Evolutionary conservation across 2,797 vertebrate genomes (phyloP), one percentile per base, ranked within the genome.

Genomic region (Prunella strophiata): DNA sequence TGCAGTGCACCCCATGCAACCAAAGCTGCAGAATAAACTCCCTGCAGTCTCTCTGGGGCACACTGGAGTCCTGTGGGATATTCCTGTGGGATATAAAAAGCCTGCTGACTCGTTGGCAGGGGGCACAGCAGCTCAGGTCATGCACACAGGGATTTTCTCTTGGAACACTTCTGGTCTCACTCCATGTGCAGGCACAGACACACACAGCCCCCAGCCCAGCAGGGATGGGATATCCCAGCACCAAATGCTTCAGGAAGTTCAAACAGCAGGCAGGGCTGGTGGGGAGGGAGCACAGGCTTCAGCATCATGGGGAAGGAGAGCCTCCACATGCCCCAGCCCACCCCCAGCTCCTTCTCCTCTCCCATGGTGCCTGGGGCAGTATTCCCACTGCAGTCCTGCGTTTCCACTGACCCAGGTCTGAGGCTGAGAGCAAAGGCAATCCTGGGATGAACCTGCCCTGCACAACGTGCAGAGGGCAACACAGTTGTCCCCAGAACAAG

Each of bases 61-160:
- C 42, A 66, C 36, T 73, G 29, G 30, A 47, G 91, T 70, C 43
- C 80, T 52, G 2, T n/a, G 61, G 59, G 89, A 95, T 98, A 97
- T 40, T 85, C 48, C 83, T 62, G 12, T 32, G 50, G 48, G 66
- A 34, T 96, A 97, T 73, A 67, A 97, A 98, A 98, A 98, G 95
- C 91, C 83, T 10, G 29, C 50, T 97, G 97, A 97, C 95, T 94
- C 20, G 23, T 89, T 58, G 95, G 97, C 94, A 97, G 54, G 85
- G 50, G 91, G 72, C 70, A 85, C 88, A 95, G 94, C 70, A 70
- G 86, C 91, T 95, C 92, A 86, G 92, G 92, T 88, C 85, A 54
- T 0, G 2, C 72, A 71, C 72, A 71, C 81, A 55, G 85, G 66
- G 72, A 91, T 95, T 92, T 82, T 78, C 82, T 93, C 78, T 81